These are phyloP conservation scores for Actinia tenebrosa DNA, from an alignment of 64 coral and sea anemone genomes.

Conservation along the genomic window DNA sequence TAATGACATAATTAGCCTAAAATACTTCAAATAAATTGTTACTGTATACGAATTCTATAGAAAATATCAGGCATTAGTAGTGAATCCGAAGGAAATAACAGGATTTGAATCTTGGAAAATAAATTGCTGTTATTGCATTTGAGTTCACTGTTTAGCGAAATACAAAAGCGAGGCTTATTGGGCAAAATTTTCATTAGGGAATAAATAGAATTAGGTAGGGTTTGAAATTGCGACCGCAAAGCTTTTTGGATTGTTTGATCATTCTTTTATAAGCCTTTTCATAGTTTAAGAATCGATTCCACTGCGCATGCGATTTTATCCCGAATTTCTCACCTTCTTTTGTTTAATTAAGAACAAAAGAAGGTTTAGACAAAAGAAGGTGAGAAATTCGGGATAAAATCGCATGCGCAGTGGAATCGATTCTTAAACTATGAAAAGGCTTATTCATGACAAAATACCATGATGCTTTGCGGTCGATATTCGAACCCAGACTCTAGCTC, in stretches of 20 bases:
- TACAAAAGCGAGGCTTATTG: neutral
- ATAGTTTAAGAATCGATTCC: too few relatives aligned
- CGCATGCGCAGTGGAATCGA: too few relatives aligned
- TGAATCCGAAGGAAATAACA: neutral
- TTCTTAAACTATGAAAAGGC: too few relatives aligned
- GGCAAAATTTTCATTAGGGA: neutral
- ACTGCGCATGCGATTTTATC: too few relatives aligned
- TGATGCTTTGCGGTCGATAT: neutral
- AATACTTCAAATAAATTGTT: neutral
- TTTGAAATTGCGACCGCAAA: neutral
- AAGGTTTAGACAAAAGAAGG: too few relatives aligned
- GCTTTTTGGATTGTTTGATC: too few relatives aligned
- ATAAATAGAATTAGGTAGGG: neutral
- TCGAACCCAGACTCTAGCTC: neutral
- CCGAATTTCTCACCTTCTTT: too few relatives aligned
- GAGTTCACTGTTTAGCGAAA: neutral
- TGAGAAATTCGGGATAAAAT: too few relatives aligned
- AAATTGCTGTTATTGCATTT: neutral
- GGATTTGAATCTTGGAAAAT: neutral
- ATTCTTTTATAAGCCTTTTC: too few relatives aligned
- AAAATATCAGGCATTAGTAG: neutral
- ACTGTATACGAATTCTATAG: conserved; percentile 2
- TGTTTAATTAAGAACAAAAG: too few relatives aligned
- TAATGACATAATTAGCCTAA: neutral
- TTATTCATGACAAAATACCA: neutral